phyloP scores from a whole-genome alignment of 2,888 invertebrate genomes.

The Aphidius colemani region DNA sequence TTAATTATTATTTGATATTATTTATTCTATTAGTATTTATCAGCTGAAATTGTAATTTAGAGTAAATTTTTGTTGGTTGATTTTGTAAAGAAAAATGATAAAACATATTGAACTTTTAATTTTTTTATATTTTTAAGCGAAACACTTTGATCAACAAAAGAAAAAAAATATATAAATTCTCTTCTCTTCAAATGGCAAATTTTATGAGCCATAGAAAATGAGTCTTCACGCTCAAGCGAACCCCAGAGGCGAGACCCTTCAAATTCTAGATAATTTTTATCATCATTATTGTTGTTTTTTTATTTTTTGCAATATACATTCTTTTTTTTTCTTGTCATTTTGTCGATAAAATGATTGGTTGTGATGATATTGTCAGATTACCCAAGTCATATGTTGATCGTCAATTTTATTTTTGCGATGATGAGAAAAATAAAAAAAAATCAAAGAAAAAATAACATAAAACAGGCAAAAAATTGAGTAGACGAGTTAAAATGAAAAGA shows the following conservation, averaged over 20 bases:
- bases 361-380: constrained; percentile 32
- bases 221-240: constrained; percentile 31
- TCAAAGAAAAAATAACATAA: constrained; percentile 11
- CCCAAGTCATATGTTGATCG: constrained; percentile 5
- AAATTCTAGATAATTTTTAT: constrained; percentile 13
- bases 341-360: constrained; percentile 30
- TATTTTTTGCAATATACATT: too few species aligned
- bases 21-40: too few species aligned
- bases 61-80: too few species aligned
- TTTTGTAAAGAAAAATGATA: too few species aligned
- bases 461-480: constrained; percentile 8
- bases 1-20: too few species aligned
- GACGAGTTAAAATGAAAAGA: background rate
- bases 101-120: too few species aligned
- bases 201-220: constrained; percentile 29
- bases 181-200: background rate
- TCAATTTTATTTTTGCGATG: constrained; percentile 25
- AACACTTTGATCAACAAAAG: background rate
- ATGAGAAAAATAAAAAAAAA: constrained; percentile 28
- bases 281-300: background rate
- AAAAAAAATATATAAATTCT: background rate
- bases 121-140: too few species aligned
- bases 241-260: constrained; percentile 14
- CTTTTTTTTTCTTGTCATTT: background rate
- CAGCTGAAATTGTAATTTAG: too few species aligned